phyloP scores from a whole-genome alignment of 2,888 invertebrate species.

The Scotopteryx bipunctaria region DNA sequence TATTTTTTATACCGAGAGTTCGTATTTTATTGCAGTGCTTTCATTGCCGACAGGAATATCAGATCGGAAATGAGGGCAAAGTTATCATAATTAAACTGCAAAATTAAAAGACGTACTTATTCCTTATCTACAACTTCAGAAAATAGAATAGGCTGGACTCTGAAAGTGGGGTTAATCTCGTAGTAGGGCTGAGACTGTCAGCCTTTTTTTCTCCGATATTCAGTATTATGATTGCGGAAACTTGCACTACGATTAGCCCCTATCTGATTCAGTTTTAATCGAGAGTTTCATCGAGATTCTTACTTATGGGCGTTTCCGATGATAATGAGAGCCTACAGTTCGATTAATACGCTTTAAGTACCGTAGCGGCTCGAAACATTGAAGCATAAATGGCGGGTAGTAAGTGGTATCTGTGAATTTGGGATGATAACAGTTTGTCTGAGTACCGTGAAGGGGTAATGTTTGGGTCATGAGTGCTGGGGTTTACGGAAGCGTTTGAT shows the following conservation, averaged over 20 bases:
- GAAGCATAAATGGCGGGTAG: constrained; percentile 52
- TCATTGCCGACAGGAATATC: constrained; percentile 18
- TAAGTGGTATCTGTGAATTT: constrained; percentile 62
- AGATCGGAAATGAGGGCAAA: too few relatives aligned
- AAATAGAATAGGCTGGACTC: too few relatives aligned
- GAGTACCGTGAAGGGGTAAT: constrained; percentile 67
- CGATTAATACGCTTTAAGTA: constrained; percentile 66
- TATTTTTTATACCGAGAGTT: constrained; percentile 37
- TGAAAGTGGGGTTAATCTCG: too few relatives aligned
- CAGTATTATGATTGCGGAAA: constrained; percentile 62
- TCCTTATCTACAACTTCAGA: too few relatives aligned
- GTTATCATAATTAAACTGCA: too few relatives aligned
- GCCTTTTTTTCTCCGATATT: background rate
- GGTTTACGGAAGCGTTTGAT: constrained; percentile 14
- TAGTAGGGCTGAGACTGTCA: too few relatives aligned
- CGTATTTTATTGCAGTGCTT: constrained; percentile 26
- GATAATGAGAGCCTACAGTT: constrained; percentile 63
- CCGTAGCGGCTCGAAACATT: constrained; percentile 56
- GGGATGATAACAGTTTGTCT: constrained; percentile 48
- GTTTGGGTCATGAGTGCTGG: constrained; percentile 54
- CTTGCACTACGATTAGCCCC: constrained; percentile 58
- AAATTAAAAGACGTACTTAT: too few relatives aligned
- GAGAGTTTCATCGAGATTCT: constrained; percentile 61
- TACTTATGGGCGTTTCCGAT: constrained; percentile 57
- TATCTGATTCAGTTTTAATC: constrained; percentile 67